Base-by-base conservation (phyloP, 2,113 vertebrate genomes). In the Agelaius phoeniceus region DNA sequence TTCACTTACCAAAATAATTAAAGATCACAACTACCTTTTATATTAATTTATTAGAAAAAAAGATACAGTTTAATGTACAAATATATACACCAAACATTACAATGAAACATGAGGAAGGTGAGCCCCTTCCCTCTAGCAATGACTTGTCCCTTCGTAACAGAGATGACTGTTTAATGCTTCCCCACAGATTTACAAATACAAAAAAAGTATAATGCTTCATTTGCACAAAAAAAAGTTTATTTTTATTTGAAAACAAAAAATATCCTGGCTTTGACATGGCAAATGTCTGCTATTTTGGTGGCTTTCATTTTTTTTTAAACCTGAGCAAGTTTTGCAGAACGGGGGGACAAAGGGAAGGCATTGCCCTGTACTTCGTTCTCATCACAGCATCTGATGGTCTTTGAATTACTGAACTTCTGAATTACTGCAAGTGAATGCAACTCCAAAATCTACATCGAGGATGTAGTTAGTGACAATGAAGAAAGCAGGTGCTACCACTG, bases 11-110 rank as follows among this genome's bases (percentile, higher is more conserved):
- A 63, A 92, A 89, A 63, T 46, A 74, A 87, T 18, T 51, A 48
- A 90, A 59, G 61, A 59, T 18, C 72, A 74, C 48, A 49, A 48
- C n/a, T 57, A 82, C 4, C 11, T 96, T 97, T 97, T 95, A 92
- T 95, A 94, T 97, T 94, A 93, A 96, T 96, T 97, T 97, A 96
- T 97, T 97, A 97, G 95, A 97, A 96, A 96, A 96, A 97, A 94
- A 91, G 86, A 67, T 95, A 97, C 69, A 72, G 90, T 89, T 95
- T 73, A 92, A 95, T 96, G 96, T 97, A 96, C 97, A 97, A 97
- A 97, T 97, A 97, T 98, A 89, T 97, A 97, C 97, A 98, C 94
- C 85, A 78, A 96, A 96, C 65, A 88, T 85, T 75, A 93, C 94
- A 94, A 93, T 66, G 82, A 93, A 94, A 96, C 72, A 61, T 23